Evolutionary conservation across 2,888 invertebrate genomes (phyloP), one percentile per base, ranked within the genome.

Genomic region (Lumbricus terrestris): DNA sequence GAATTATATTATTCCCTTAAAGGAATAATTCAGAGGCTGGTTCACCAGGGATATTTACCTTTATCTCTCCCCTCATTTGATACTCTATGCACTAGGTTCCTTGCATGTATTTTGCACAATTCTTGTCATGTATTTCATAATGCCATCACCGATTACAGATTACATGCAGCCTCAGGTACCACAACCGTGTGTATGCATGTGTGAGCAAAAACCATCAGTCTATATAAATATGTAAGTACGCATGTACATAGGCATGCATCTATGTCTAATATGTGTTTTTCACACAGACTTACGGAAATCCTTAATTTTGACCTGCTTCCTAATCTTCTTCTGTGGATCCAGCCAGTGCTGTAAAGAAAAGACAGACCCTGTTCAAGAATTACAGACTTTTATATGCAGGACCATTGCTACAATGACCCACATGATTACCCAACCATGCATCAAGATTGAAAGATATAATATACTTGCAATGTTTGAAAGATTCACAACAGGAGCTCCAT

Each of bases 221-320:
- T 40, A 88, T 88, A 18, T 40, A 88, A 5, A 37, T 40, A 88
- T 88, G 40, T 40, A 88, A 13, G 37, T 83, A 83, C 37, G 38
- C 18, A 35, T 82, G 37, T 89, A 54, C 34, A 33, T 89, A 35
- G 82, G 15, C 37, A 29, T 82, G 82, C 29, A 82, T 69, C 37
- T 34, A 89, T 83, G 37, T 23, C 83, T 20, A 18, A 35, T 4
- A 34, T 34, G 38, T 88, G 88, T 88, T 34, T 35, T 37, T 37
- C 34, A n/a, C 82, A 35, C 85, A 85, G 37, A 90, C 90, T 90
- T n/a, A 90, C 90, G 16, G 37, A 90, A 90, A 35, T 91, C 90
- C 96, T 96, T 96, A 97, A 97, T 99, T 96, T 98, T 98, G 29
- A 99, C 98, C 96, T 99, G 99, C 95, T 99, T 99, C 95, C 98